Evolutionary conservation across 2,888 invertebrate genomes (phyloP), one percentile per base, ranked within the genome.

Genomic region (Agapostemon virescens): DNA sequence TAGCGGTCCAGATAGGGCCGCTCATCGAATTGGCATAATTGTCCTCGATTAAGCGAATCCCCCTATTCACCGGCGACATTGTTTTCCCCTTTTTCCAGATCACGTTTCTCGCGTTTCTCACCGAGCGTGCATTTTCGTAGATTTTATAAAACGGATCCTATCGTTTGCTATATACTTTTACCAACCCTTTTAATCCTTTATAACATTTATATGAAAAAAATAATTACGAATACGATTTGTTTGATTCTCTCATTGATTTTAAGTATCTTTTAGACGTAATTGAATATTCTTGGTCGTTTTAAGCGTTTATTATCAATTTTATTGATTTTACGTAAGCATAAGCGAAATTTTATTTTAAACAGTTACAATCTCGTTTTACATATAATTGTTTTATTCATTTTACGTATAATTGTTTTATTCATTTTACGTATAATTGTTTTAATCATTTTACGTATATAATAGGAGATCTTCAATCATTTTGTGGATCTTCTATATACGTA

Each of bases 1-100:
- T 63, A 52, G 55, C 36, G 64, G 23, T 38, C 36, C 38, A 55
- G 36, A 45, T 64, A 74, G 45, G 11, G 38, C 30, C 36, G 68
- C 63, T 79, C 38, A n/a, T 30, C 49, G 26, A 42, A 74, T 69
- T 33, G 38, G 23, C 42, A 38, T 40, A 69, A 63, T 52, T 36
- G 11, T 66, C 40, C 68, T 7, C 63, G 33, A 69, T 64, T 75
- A 49, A 33, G n/a, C 72, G 30, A 42, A 58, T 11, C 26, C 17
- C 55, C 17, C n/a, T n/a, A 55, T 55, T 55, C 15, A 55, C 26
- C 17, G n/a, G 36, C n/a, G n/a, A 40, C 33, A 33, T 61, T 23
- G n/a, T 7, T n/a, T 49, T 23, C 26, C 40, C 7, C 52, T 71
- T 30, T n/a, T 42, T 70, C 13, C 9, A 13, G 13, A 45, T 9